Evolutionary conservation across 2,797 vertebrate species (phyloP).

Genomic region (Chaetophractus vellerosus): DNA sequence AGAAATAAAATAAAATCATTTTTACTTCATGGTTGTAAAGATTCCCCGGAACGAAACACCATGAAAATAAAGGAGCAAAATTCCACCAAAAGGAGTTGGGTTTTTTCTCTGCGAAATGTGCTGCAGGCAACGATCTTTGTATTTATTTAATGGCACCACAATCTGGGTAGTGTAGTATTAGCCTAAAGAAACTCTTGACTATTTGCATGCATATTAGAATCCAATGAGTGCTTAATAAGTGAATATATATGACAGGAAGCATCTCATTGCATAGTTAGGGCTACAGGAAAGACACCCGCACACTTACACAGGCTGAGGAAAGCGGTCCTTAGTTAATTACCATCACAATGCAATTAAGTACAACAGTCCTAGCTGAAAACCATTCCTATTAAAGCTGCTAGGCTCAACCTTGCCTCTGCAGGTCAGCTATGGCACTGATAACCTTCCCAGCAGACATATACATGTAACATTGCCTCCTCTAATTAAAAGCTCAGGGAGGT

Average conservation of each 20-base stretch:
- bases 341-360: conserved; percentile 92
- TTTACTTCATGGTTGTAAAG: conserved; percentile 39
- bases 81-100: background rate
- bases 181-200: conserved; percentile 89
- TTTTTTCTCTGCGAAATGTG: conserved; percentile 71
- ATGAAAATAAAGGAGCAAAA: conserved; percentile 68
- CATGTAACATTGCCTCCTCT: conserved; percentile 92
- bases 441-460: conserved; percentile 92
- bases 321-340: conserved; percentile 91
- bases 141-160: conserved; percentile 83
- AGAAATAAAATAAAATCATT: background rate
- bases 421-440: conserved; percentile 91
- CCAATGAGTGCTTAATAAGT: conserved; percentile 89
- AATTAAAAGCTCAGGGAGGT: conserved; percentile 92
- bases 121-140: conserved; percentile 82
- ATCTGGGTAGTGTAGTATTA: conserved; percentile 84
- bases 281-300: conserved; percentile 82
- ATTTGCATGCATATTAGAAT: conserved; percentile 90
- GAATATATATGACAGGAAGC: conserved; percentile 89
- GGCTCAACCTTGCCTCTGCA: conserved; percentile 90
- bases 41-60: conserved; percentile 33
- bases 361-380: conserved; percentile 90
- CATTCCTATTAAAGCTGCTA: conserved; percentile 90
- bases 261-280: conserved; percentile 89
- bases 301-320: conserved; percentile 83